These are phyloP conservation scores for Apodemus speciosus DNA, from an alignment of 2,113 vertebrate species.

Conservation along the genomic window DNA sequence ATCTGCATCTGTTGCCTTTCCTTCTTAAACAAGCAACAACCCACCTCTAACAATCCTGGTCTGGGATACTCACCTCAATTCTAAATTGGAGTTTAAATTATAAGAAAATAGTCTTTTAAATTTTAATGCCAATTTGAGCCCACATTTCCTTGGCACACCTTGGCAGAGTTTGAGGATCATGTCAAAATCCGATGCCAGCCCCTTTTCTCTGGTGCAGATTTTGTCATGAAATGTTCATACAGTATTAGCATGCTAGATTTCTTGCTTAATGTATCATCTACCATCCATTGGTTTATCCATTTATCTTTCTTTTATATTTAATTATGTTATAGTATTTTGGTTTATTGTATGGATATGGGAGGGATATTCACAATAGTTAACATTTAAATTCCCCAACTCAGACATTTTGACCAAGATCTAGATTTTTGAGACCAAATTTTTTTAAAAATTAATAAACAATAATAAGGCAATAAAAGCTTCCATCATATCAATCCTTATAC, in stretches of 20 bases:
- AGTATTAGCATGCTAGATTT: conserved; percentile 63
- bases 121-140: conserved; percentile 21
- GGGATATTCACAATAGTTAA: not conserved
- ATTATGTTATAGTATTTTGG: not conserved
- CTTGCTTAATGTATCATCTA: not conserved
- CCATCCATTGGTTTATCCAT: not conserved
- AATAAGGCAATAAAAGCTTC: conserved; percentile 22
- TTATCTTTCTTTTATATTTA: conserved; percentile 12
- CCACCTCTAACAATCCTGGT: not conserved
- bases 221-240: conserved; percentile 73
- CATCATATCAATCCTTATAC: not conserved
- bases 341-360: conserved; percentile 22
- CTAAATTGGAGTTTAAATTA: not conserved
- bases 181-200: conserved; percentile 63
- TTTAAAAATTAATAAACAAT: not conserved
- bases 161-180: conserved; percentile 72
- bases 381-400: conserved; percentile 52
- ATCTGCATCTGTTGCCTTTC: not conserved
- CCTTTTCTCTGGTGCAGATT: conserved; percentile 56
- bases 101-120: conserved; percentile 35
- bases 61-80: not conserved
- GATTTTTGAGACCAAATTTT: conserved; percentile 56
- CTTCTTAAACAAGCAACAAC: not conserved
- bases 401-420: conserved; percentile 61
- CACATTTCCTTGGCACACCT: not conserved